Base-by-base conservation (phyloP, 2,888 invertebrate genomes). In the Suillia variegata region DNA sequence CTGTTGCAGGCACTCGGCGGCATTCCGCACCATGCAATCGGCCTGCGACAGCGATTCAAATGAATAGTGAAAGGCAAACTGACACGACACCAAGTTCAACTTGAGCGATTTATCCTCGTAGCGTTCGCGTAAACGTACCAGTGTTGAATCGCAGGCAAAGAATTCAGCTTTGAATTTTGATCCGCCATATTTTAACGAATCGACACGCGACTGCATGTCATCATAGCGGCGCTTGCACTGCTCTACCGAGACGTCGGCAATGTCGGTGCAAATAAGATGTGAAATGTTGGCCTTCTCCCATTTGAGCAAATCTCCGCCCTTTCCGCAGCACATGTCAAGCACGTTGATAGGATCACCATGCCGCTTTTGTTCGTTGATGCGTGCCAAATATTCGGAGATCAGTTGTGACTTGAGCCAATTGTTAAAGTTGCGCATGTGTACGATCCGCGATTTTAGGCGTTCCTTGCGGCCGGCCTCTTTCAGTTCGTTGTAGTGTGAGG, bases 361-460 rank as follows among this genome's bases (percentile, higher is more conserved):
- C 64, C 87, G 87, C 71, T 87, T 89, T 2, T 75, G 82, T 66
- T 86, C 85, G 73, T 86, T 88, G 49, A 88, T 85, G 80, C 87
- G 89, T 64, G 84, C 87, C 71, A 88, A 83, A 81, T 90, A 90
- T 83, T 92, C 88, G 86, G 93, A 89, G 71, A 99, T 98, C 1
- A 97, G 85, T 85, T 95, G 93, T 81, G 94, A 94, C 84, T 99
- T 99, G 13, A 97, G 89, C 98, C 98, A 99, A 81, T 99, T 99
- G 81, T 99, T 99, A 78, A 98, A 97, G 83, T 98, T 99, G 67
- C 99, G 86, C 84, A 99, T 86, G 78, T 92, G 90, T 73, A 94
- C 91, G 70, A 99, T 99, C 22, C 94, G 88, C 22, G 97, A 97
- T 73, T 93, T 89, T 67, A 88, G 88, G 51, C 99, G 86, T 69